Percentiles rank a stretch among this genome's conserved stretches.
phyloP scores from a whole-genome alignment of 2,888 invertebrate species.

The Heteropelma amictum region DNA sequence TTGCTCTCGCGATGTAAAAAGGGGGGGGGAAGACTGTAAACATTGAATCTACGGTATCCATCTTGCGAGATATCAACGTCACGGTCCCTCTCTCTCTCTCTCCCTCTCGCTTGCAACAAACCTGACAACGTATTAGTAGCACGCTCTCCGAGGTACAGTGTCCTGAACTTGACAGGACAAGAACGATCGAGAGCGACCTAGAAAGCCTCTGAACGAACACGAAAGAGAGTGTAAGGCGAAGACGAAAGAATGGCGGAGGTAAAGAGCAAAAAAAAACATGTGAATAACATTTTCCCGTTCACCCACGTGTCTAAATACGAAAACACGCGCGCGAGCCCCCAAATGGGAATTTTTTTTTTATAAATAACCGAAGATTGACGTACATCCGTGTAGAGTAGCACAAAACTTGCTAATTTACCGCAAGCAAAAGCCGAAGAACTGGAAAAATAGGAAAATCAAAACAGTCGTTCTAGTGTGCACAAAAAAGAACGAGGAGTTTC shows the following conservation, averaged over 20 bases:
- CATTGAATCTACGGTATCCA: background rate
- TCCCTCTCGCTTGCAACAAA: constrained; percentile 38
- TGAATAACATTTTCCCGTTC: constrained; percentile 75
- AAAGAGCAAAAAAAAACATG: background rate
- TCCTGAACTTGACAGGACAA: constrained; percentile 57
- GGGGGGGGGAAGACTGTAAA: too few species aligned
- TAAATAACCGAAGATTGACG: too few species aligned
- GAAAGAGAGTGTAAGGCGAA: constrained; percentile 12
- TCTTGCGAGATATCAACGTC: too few species aligned
- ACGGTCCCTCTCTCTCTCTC: constrained; percentile 17
- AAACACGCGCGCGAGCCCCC: too few species aligned
- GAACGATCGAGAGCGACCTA: constrained; percentile 74
- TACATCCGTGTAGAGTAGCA: too few species aligned
- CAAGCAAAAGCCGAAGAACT: background rate
- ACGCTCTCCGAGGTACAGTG: constrained; percentile 30
- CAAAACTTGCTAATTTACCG: background rate
- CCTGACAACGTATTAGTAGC: constrained; percentile 41
- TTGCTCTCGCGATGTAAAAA: too few species aligned
- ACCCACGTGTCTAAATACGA: constrained; percentile 67
- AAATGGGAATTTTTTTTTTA: too few species aligned
- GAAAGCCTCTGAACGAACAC: constrained; percentile 70
- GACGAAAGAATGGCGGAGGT: background rate
- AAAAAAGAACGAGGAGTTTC: background rate
- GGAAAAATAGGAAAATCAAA: too few species aligned
- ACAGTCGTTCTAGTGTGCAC: too few species aligned